Evolutionary conservation across 23 tunicate species (phyloP).

Genomic region (Oikopleura dioica): DNA sequence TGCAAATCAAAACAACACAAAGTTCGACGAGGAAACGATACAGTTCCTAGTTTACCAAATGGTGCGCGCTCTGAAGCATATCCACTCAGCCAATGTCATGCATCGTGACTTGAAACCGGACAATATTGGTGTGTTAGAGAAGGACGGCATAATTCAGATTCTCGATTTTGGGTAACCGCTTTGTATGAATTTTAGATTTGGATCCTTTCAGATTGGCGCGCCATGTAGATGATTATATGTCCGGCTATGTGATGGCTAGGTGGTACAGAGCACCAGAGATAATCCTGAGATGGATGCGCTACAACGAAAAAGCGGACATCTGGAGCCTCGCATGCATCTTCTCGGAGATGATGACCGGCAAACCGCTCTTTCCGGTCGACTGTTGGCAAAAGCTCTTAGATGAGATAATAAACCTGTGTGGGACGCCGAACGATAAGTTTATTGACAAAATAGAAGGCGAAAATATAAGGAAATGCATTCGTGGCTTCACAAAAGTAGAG

Average conservation of each 20-base stretch:
- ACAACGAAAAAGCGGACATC: conserved; percentile 85
- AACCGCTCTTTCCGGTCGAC: background rate
- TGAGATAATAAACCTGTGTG: conserved; percentile 87
- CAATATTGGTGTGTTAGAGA: conserved; percentile 94
- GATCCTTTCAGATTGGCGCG: conserved; percentile 89
- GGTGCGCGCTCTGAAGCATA: conserved; percentile 76
- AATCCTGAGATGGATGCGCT: conserved; percentile 99
- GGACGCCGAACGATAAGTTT: conserved; percentile 70
- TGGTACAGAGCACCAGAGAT: conserved; percentile 99
- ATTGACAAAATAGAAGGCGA: conserved; percentile 63
- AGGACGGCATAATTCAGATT: conserved; percentile 84
- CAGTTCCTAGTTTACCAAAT: too few species aligned
- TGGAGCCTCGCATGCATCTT: conserved; percentile 97
- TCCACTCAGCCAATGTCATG: conserved; percentile 94
- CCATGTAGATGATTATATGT: conserved; percentile 94
- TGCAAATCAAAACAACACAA: too few species aligned
- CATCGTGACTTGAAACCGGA: conserved; percentile 90
- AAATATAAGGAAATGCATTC: conserved; percentile 53
- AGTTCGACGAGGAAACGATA: too few species aligned
- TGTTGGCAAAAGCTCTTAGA: too few species aligned
- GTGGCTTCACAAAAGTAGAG: conserved; percentile 35
- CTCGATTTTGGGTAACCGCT: conserved; percentile 97
- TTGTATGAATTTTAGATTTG: too few species aligned
- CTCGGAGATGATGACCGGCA: conserved; percentile 65
- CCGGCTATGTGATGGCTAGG: conserved; percentile 91